Evolutionary conservation across 2,797 vertebrate genomes (phyloP), one percentile per base, ranked within the genome.

Genomic region (Danionella dracula): DNA sequence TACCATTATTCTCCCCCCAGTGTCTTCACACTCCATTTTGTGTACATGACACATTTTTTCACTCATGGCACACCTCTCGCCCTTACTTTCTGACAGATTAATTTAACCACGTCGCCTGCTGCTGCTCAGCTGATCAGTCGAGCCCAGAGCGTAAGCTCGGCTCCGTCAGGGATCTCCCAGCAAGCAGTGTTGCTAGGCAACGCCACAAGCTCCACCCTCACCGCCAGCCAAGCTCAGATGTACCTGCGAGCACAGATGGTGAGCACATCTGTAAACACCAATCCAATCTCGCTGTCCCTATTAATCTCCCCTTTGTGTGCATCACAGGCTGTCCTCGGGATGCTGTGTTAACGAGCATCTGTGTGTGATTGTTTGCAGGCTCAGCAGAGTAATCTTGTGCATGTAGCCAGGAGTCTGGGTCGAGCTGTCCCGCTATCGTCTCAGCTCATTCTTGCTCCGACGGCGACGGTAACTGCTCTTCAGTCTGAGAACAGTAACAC

Each of bases 241-340:
- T 99, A 99, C 84, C 92, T 98, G 66, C 92, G 94, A 4, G 95
- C 95, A 15, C 96, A 97, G 92, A 98, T 98, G 96, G 96, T 99
- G 86, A 90, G 92, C 63, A 32, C 40, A 73, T 57, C 72, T 57
- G 75, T 23, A 31, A 35, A 10, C 2, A 56, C 44, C 2, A 35
- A 11, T 35, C 8, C 6, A 3, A 35, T 10, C 32, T 8, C 3
- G 32, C 8, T 35, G 32, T 9, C 8, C 3, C 32, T 35, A 8
- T 9, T 35, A 35, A 35, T 1, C 3, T 8, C 8, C 8, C 6
- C 10, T 3, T 8, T 35, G 2, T n/a, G 7, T 29, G 23, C 8
- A 13, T n/a, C 10, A 5, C 4, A 17, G 23, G 16, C 8, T 17
- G 16, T 32, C 8, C 13, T 10, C 12, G 31, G 48, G 13, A 50